These are phyloP conservation scores for Mycteria americana DNA, from an alignment of 2,797 vertebrate genomes.

Conservation along the genomic window DNA sequence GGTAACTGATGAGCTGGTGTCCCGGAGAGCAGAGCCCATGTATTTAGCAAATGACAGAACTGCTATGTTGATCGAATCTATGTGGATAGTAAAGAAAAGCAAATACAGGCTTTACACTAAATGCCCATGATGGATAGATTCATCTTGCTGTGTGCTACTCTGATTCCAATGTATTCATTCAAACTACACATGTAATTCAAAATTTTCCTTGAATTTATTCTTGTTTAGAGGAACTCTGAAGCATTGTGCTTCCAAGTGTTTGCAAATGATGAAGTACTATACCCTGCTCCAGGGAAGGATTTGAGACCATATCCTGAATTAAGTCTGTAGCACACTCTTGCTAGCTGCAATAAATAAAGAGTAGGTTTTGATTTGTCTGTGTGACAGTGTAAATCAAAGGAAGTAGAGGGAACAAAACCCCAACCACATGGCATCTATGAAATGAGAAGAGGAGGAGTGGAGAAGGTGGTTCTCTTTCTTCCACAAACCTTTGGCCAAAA, in stretches of 20 bases:
- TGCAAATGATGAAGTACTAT: constrained; percentile 41
- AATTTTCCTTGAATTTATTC: constrained; percentile 53
- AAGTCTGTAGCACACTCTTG: constrained; percentile 6
- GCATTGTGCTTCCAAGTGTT: constrained; percentile 20
- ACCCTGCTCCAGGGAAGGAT: constrained; percentile 20
- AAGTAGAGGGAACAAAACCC: not conserved
- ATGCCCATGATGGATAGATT: constrained; percentile 70
- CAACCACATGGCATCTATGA: not conserved
- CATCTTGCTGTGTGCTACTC: constrained; percentile 36
- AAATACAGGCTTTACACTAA: constrained; percentile 70
- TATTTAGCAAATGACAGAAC: constrained; percentile 72
- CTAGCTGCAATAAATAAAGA: constrained; percentile 50
- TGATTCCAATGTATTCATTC: constrained; percentile 58
- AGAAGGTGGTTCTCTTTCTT: not conserved
- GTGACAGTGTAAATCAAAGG: constrained; percentile 34
- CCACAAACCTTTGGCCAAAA: not conserved
- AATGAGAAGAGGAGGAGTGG: not conserved
- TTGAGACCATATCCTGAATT: constrained; percentile 54
- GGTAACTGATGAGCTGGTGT: constrained; percentile 73
- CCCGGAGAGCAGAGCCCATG: constrained; percentile 64
- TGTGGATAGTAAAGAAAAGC: constrained; percentile 68
- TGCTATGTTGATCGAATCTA: constrained; percentile 67
- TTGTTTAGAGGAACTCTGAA: constrained; percentile 48
- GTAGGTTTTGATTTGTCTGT: constrained; percentile 41
- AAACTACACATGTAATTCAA: constrained; percentile 58